phyloP scores from a whole-genome alignment of 2,888 invertebrate species.

The Anthophora plumipes region DNA sequence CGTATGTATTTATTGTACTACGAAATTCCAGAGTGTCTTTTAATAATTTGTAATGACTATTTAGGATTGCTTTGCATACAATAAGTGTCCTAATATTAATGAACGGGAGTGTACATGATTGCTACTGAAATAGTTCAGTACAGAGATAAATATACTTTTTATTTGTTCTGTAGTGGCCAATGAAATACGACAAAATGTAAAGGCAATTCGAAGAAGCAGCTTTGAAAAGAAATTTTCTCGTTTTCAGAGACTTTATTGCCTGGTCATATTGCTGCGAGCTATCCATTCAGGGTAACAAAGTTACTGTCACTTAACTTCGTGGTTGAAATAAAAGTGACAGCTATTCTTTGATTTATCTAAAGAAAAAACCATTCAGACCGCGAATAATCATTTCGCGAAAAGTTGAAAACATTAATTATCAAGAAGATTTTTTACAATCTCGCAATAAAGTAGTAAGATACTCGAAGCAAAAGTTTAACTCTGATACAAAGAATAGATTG shows the following conservation, averaged over 20 bases:
- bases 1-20: too few species aligned
- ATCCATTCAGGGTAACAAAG: slow-evolving; percentile 11
- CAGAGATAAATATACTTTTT: neutral
- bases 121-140: neutral
- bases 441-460: neutral
- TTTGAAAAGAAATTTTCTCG: slow-evolving; percentile 20
- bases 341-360: neutral
- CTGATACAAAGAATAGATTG: neutral
- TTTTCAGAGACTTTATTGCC: slow-evolving; percentile 8
- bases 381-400: neutral
- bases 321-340: neutral
- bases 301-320: slow-evolving; percentile 11
- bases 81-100: too few species aligned
- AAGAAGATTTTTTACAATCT: neutral
- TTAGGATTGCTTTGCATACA: too few species aligned
- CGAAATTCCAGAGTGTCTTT: too few species aligned
- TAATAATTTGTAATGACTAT: too few species aligned
- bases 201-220: neutral
- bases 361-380: neutral
- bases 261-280: slow-evolving; percentile 21
- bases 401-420: too few species aligned
- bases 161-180: neutral
- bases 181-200: neutral
- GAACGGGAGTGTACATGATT: too few species aligned
- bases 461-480: neutral